Base-by-base conservation (phyloP, 2,888 invertebrate species). In the Pachliopta kotzebuea region DNA sequence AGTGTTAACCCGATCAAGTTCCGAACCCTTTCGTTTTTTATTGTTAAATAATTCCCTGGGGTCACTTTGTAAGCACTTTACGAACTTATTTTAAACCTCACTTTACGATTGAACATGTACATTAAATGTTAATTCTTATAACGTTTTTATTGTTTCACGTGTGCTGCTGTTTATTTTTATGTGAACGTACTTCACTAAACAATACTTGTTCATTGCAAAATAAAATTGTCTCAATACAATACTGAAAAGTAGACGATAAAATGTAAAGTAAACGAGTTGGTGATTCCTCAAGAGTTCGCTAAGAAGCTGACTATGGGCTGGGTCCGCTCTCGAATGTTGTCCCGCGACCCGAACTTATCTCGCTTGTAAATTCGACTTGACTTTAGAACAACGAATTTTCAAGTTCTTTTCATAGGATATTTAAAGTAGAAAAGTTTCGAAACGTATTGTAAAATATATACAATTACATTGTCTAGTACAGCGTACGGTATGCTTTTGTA, bases 1-100 rank as follows among this genome's bases (percentile, higher is more conserved):
- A 71, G 72, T 70, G 72, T 73, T 37, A 72, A 72, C 76, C 75
- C 73, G 73, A 71, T 77, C 73, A 73, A 72, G 72, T 73, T 24
- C 24, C 4, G n/a, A 14, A 57, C 42, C 31, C 57, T 55, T 58
- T 55, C 60, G 55, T 60, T 60, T 60, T 56, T 56, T 50, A 21
- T 45, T 1, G 21, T 21, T 29, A 60, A 55, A 63, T 53, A 45
- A 45, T 42, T 53, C 42, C 56, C 31, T 24, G 31, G 4, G 24
- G 52, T 23, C 53, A 23, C 29, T 23, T 64, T 65, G 29, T 58
- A 55, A 65, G 58, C 65, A 26, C 53, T 65, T 61, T 61, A 65
- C 49, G 45, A 37, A 57, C 49, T 14, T 37, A 20, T 20, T 56
- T 60, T 61, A 58, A 53, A 53, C 61, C 57, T 31, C 49, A 61